These are phyloP conservation scores for Mus pahari DNA, from an alignment of 2,113 vertebrate species.

Conservation along the genomic window DNA sequence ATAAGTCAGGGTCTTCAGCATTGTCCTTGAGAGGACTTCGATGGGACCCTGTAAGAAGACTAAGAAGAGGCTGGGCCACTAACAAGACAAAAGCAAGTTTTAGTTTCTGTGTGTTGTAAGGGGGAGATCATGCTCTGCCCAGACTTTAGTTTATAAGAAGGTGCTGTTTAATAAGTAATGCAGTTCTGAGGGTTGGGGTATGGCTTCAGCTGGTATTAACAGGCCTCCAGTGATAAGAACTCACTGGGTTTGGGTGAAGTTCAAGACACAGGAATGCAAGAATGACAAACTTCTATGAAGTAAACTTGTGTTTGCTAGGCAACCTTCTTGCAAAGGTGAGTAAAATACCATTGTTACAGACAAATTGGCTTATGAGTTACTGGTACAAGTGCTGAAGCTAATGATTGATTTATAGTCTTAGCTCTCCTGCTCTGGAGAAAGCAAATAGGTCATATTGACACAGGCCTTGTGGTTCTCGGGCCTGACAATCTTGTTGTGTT, in stretches of 20 bases:
- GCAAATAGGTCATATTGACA: conserved; percentile 44
- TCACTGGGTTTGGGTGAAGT: neutral
- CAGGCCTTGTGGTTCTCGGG: neutral
- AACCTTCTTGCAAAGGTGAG: conserved; percentile 43
- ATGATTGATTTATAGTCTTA: conserved; percentile 48
- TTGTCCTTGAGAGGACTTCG: neutral
- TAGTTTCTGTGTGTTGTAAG: neutral
- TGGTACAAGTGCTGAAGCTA: conserved; percentile 14
- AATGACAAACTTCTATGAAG: neutral
- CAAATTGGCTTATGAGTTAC: conserved; percentile 37
- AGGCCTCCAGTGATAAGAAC: neutral
- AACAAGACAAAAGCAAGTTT: neutral
- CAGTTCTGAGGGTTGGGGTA: neutral
- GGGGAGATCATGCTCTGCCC: neutral
- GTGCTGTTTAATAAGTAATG: neutral
- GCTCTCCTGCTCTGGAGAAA: conserved; percentile 45
- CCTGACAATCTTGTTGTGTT: neutral
- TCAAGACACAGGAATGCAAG: neutral
- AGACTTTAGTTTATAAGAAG: neutral
- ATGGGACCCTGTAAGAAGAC: neutral
- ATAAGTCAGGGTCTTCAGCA: neutral
- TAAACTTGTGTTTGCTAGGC: conserved; percentile 21
- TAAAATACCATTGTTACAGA: neutral
- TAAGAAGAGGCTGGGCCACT: neutral
- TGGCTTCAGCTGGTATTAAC: neutral